Evolutionary conservation across 2,888 invertebrate genomes (phyloP).

Genomic region (Melikaiella ostensackeni): DNA sequence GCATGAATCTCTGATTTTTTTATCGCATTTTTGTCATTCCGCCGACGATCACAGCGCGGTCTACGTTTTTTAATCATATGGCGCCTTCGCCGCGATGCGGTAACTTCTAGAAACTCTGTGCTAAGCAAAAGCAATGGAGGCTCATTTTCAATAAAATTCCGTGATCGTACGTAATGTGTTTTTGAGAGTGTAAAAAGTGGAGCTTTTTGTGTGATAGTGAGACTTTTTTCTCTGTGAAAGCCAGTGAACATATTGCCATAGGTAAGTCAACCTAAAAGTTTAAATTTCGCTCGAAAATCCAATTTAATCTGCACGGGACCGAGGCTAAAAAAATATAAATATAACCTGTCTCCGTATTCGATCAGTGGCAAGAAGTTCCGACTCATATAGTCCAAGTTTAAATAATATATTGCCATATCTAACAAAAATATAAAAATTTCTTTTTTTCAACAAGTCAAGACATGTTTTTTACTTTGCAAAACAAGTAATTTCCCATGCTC

Average conservation of each 20-base stretch:
- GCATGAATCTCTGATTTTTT: background rate
- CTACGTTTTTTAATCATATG: slow-evolving; percentile 8
- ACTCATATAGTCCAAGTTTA: background rate
- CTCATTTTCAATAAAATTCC: slow-evolving; percentile 72
- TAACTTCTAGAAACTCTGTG: slow-evolving; percentile 70
- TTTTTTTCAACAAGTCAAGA: background rate
- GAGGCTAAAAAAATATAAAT: slow-evolving; percentile 46
- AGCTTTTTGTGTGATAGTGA: slow-evolving; percentile 70
- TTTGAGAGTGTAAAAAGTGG: slow-evolving; percentile 69
- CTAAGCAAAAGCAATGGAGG: slow-evolving; percentile 73
- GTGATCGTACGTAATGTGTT: slow-evolving; percentile 71
- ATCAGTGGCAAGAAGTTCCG: slow-evolving; percentile 16
- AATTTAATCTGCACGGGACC: background rate
- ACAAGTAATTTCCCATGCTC: background rate
- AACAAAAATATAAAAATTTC: background rate
- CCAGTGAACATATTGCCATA: slow-evolving; percentile 58
- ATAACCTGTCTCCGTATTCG: slow-evolving; percentile 45
- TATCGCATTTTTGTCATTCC: slow-evolving; percentile 25
- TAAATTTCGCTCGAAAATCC: background rate
- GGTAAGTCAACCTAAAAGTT: slow-evolving; percentile 41
- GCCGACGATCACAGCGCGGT: slow-evolving; percentile 9
- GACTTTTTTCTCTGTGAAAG: slow-evolving; percentile 66
- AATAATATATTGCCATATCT: background rate
- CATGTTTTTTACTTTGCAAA: background rate
- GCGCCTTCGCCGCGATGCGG: slow-evolving; percentile 55